Evolutionary conservation across 2,113 vertebrate genomes (phyloP).

Genomic region (Oreochromis spilurus): DNA sequence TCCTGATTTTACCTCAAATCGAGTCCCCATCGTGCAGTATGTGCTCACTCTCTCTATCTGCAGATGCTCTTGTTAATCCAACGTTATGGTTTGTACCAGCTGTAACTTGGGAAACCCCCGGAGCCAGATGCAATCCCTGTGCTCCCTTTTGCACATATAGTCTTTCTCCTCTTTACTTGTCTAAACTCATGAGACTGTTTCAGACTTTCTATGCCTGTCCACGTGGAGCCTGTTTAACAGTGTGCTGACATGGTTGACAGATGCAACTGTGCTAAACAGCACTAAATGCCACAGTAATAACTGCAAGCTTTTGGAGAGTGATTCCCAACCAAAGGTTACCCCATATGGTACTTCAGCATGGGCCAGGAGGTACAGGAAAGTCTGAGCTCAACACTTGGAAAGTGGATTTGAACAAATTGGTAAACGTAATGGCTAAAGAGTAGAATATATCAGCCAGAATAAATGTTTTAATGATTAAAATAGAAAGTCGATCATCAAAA

Average conservation of each 20-base stretch:
- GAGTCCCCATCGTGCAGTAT: not conserved
- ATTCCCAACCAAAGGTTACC: not conserved
- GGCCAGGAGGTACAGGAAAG: not conserved
- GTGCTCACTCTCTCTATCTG: not conserved
- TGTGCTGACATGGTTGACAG: not conserved
- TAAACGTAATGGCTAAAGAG: not conserved
- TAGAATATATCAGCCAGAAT: not conserved
- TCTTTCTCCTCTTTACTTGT: not conserved
- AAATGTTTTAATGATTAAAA: not conserved
- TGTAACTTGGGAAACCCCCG: constrained; percentile 47
- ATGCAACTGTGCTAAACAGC: not conserved
- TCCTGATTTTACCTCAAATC: not conserved
- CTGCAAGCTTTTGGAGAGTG: not conserved
- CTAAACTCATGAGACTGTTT: not conserved
- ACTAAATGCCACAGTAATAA: not conserved
- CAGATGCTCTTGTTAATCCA: constrained; percentile 42
- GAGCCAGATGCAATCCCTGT: constrained; percentile 31
- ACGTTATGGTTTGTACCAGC: constrained; percentile 36
- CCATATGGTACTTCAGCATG: too few species aligned
- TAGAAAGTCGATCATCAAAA: not conserved
- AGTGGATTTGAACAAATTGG: not conserved
- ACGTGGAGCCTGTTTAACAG: not conserved
- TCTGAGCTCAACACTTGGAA: not conserved
- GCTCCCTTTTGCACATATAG: constrained; percentile 2
- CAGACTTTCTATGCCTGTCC: not conserved